These are phyloP conservation scores for Calidris pygmaea DNA, from an alignment of 2,113 vertebrate genomes.

Conservation along the genomic window DNA sequence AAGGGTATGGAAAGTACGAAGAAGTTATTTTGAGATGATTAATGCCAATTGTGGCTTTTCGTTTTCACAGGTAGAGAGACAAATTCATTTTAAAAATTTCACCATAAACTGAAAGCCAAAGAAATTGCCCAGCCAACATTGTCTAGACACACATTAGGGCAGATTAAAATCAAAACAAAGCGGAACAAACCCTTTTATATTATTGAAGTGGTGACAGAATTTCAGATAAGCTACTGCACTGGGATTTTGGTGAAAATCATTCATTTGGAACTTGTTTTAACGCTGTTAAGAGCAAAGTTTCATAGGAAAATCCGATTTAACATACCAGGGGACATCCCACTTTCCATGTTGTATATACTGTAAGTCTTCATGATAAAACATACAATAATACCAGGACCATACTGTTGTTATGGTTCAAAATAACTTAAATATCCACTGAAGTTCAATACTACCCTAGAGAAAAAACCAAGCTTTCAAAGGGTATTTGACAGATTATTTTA, in stretches of 20 bases:
- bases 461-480: conserved; percentile 15
- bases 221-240: background rate
- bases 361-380: background rate
- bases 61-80: background rate
- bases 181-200: background rate
- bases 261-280: background rate
- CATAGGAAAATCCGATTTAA: background rate
- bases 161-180: background rate
- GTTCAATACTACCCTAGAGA: background rate
- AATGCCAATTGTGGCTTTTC: background rate
- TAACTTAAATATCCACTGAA: background rate
- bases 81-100: background rate
- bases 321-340: background rate
- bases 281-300: background rate
- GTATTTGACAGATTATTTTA: background rate
- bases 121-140: background rate
- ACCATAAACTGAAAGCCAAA: background rate
- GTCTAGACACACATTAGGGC: background rate
- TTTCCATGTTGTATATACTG: background rate
- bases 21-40: background rate
- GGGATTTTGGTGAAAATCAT: background rate
- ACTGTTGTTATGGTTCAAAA: background rate
- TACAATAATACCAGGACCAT: background rate
- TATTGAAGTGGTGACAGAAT: background rate
- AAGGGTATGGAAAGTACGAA: rapidly evolving